Evolutionary conservation across 1,140 invertebrate species (phyloP).

Genomic region (Trichogramma pretiosum): DNA sequence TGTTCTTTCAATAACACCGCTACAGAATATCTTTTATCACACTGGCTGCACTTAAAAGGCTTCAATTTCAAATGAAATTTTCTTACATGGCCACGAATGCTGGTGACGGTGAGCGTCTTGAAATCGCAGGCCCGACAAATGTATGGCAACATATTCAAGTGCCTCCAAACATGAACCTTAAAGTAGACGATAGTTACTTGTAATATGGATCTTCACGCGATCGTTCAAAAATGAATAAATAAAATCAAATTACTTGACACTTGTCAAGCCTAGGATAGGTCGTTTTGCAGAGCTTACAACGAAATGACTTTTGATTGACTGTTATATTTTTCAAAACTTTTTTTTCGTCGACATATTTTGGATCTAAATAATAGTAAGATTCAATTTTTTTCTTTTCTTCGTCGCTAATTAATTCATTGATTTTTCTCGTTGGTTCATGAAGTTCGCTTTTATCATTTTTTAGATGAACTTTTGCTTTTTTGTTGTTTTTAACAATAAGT

Average conservation of each 20-base stretch:
- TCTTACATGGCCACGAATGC: constrained; percentile 30
- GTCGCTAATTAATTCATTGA: constrained; percentile 26
- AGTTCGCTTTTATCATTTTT: too few species aligned
- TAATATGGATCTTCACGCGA: constrained; percentile 26
- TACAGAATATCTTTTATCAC: constrained; percentile 24
- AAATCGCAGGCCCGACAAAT: constrained; percentile 42
- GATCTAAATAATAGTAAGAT: constrained; percentile 24
- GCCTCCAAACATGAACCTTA: constrained; percentile 32
- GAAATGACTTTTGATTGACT: constrained; percentile 18
- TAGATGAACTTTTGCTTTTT: too few species aligned
- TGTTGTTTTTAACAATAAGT: too few species aligned
- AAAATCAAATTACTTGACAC: constrained; percentile 20
- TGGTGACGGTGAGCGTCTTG: constrained; percentile 32
- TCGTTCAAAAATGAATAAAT: background rate
- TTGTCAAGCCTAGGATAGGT: constrained; percentile 28
- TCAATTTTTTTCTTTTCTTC: constrained; percentile 30
- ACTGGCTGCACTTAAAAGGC: constrained; percentile 25
- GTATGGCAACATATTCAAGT: constrained; percentile 35
- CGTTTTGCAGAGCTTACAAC: constrained; percentile 25
- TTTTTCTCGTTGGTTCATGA: background rate
- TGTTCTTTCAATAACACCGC: constrained; percentile 27
- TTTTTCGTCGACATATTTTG: constrained; percentile 21
- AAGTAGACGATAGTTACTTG: too few species aligned
- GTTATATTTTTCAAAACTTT: constrained; percentile 22
- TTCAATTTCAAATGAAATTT: constrained; percentile 33